Base-by-base conservation (phyloP, 2,113 vertebrate species). In the Macrotus californicus region DNA sequence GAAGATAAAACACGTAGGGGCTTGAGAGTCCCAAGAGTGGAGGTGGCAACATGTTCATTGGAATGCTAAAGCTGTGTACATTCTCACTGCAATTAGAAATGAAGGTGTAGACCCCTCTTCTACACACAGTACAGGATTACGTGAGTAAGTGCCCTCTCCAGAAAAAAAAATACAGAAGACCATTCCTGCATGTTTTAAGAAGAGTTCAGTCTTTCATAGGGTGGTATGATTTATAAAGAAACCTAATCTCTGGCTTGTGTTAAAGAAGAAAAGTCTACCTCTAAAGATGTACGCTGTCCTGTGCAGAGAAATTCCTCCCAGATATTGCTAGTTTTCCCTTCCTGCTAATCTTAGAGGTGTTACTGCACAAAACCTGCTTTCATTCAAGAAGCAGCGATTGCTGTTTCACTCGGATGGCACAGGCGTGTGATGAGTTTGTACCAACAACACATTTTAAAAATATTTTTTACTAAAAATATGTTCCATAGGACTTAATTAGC, bases 381-480 rank as follows among this genome's bases (percentile, higher is more conserved):
- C 92, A 75, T 89, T 93, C 85, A 87, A 79, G 87, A 94, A 41
- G 6, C 34, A 70, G 31, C 8, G 43, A 41, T 34, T 79, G n/a
- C 43, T 12, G 34, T 66, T 88, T 24, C 59, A 94, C 61, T 72
- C 77, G 94, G 76, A 94, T 75, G 88, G 85, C 9, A 87, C 4
- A 64, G 26, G 93, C 79, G 43, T 46, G 16, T 34, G 66, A 89
- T 72, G 61, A 54, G 29, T 79, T 41, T 73, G 50, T 79, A 93
- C 64, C 61, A 82, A 43, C 66, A 82, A 52, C 61, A 72, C n/a
- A 86, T 92, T 89, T 72, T 34, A 94, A 94, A 97, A 96, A 90
- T 92, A 87, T 43, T 43, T 89, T 92, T 43, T 69, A 16, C 41
- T 81, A 94, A 94, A 96, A 96, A 96, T 92, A 92, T 48, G 22